A percentile compares a stretch with the other conserved stretches of the same genome.
Conservation (phyloP, 2,888 invertebrate species). For the Megastigmus dorsalis region DNA sequence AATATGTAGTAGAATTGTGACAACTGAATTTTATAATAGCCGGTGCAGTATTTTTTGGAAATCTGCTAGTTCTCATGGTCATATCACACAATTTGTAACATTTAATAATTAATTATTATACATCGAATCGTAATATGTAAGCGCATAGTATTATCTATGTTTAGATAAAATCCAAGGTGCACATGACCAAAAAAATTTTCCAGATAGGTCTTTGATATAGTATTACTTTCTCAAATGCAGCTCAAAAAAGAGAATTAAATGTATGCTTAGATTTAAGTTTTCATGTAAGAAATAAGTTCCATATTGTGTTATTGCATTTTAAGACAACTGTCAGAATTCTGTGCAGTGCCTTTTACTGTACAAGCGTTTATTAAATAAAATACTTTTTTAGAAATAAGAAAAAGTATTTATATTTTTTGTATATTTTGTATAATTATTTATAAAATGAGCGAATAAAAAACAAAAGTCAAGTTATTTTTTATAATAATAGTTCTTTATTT, state of each 20-base stretch:
- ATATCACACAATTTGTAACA: not conserved
- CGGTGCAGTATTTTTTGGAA: conserved; percentile 16
- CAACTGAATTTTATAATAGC: not conserved
- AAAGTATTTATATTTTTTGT: conserved; percentile 50
- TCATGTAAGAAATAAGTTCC: conserved; percentile 41
- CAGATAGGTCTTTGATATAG: conserved; percentile 21
- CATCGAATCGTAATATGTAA: not conserved
- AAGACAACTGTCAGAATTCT: not conserved
- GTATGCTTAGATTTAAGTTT: conserved; percentile 27
- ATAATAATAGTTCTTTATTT: conserved; percentile 46
- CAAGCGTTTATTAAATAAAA: conserved; percentile 22
- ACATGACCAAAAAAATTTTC: conserved; percentile 41
- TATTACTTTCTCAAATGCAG: conserved; percentile 18
- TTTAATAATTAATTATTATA: not conserved
- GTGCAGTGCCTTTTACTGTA: conserved; percentile 45
- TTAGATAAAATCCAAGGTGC: conserved; percentile 18
- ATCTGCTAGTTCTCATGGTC: not conserved
- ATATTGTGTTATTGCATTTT: conserved; percentile 42
- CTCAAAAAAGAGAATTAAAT: conserved; percentile 34
- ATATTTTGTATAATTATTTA: conserved; percentile 54
- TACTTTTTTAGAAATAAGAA: conserved; percentile 43
- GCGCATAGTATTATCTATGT: conserved; percentile 23
- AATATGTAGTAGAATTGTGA: not conserved
- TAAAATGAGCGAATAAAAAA: conserved; percentile 43
- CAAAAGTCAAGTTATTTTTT: conserved; percentile 38